These are phyloP conservation scores for Sinohyriopsis cumingii DNA, from an alignment of 2,888 invertebrate species.

Conservation along the genomic window DNA sequence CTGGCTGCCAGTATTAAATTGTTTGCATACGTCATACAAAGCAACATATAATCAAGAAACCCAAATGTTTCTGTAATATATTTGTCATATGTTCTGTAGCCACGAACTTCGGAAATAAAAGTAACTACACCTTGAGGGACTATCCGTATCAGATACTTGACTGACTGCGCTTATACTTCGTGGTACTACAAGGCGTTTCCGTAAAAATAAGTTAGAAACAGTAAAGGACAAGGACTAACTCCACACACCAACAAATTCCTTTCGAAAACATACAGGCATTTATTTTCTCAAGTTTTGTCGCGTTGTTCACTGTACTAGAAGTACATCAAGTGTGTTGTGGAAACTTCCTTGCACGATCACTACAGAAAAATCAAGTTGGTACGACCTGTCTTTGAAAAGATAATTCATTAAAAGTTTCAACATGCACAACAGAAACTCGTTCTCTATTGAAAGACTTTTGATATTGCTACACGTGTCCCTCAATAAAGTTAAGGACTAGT, in stretches of 20 bases:
- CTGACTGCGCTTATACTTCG: constrained; percentile 24
- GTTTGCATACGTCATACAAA: too few relatives aligned
- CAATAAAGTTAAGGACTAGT: constrained; percentile 11
- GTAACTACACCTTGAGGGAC: too few relatives aligned
- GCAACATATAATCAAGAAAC: too few relatives aligned
- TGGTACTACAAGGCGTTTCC: constrained; percentile 12
- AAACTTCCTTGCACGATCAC: constrained; percentile 17
- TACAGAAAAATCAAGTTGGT: constrained; percentile 14
- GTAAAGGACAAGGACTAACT: constrained; percentile 14
- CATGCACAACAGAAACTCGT: constrained; percentile 17
- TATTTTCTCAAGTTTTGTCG: constrained; percentile 13
- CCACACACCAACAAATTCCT: constrained; percentile 13
- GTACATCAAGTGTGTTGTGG: constrained; percentile 12
- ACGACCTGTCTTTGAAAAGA: constrained; percentile 12
- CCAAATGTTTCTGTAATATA: too few relatives aligned
- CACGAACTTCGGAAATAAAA: too few relatives aligned
- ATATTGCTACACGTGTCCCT: constrained; percentile 6
- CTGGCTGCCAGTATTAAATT: too few relatives aligned
- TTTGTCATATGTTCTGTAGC: too few relatives aligned
- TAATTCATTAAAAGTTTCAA: constrained; percentile 20
- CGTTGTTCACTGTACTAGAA: constrained; percentile 19
- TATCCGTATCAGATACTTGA: constrained; percentile 28
- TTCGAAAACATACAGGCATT: constrained; percentile 25
- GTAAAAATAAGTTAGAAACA: constrained; percentile 18
- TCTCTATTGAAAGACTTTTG: constrained; percentile 15